Evolutionary conservation across 1,140 invertebrate species (phyloP), one percentile per base, ranked within the genome.

Genomic region (Drosophila sechellia): DNA sequence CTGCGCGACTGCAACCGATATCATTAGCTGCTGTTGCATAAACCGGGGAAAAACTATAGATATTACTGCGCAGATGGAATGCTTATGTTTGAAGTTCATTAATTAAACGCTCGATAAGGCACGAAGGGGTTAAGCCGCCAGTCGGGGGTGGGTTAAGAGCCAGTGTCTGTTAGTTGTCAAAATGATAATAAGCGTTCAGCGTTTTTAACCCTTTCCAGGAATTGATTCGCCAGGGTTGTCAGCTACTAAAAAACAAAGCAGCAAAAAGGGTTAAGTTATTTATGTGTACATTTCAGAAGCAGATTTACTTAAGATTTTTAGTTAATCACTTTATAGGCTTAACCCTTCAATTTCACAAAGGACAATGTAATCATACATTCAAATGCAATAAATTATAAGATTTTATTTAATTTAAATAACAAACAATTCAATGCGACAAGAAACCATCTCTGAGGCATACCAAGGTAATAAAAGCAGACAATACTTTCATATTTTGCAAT

Each of bases 41-140:
- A 69, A 46, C 27, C 20, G 25, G 40, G 34, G 13, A 27, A 48
- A 68, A 48, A 37, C 43, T n/a, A 43, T n/a, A 68, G 64, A 68
- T 65, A 65, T 65, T 65, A 31, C 64, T 37, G 35, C 15, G n/a
- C 20, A 35, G 58, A 42, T 39, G 54, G 54, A 79, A 79, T 87
- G 71, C 72, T 73, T 59, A 79, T 83, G 79, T 89, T 89, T 77
- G 57, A 60, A 64, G 66, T 80, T 89, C 77, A 89, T 89, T 89
- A 89, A 89, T 89, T 89, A 64, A 69, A 81, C 79, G 89, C 83
- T 83, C 84, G 79, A 89, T 87, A 83, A 89, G 79, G 22, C 46
- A 59, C 31, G 27, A 69, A 70, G 50, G 60, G 64, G 64, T 70
- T 69, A 77, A 60, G 31, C 61, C 12, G 20, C 11, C 20, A 61